A percentile compares a stretch with the other conserved stretches of the same genome.
phyloP scores from a whole-genome alignment of 2,888 invertebrate genomes.

The Heterodera filipjevi region DNA sequence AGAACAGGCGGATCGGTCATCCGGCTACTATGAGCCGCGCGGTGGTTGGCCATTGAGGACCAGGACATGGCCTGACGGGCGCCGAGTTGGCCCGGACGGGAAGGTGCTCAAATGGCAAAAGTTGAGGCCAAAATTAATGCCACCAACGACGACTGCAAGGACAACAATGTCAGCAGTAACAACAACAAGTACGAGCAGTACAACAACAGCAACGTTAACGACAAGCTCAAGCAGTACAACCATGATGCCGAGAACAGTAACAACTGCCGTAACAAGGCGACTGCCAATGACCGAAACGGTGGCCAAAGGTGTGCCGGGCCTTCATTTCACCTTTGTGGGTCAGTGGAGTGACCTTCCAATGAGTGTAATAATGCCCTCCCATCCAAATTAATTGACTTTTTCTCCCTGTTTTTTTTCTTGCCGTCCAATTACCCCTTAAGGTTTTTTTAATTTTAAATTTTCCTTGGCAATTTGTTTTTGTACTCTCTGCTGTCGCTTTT shows the following conservation, averaged over 20 bases:
- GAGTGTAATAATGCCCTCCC: not conserved
- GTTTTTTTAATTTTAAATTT: not conserved
- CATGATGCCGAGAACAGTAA: slow-evolving; percentile 1
- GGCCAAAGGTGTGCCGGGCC: slow-evolving; percentile 18
- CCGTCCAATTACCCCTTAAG: not conserved
- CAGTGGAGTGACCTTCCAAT: not conserved
- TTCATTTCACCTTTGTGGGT: slow-evolving; percentile 19
- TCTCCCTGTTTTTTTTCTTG: slow-evolving; percentile 1
- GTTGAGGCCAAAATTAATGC: slow-evolving; percentile 6
- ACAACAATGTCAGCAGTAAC: slow-evolving; percentile 30
- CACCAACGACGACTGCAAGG: not conserved
- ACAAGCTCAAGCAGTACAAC: slow-evolving; percentile 19
- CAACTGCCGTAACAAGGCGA: slow-evolving; percentile 19
- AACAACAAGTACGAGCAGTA: slow-evolving; percentile 37
- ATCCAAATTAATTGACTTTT: not conserved
- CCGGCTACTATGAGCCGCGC: slow-evolving; percentile 25
- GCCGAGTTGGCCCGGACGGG: slow-evolving; percentile 21
- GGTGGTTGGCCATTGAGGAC: slow-evolving; percentile 36
- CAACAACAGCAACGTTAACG: slow-evolving; percentile 35
- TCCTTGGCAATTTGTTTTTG: slow-evolving; percentile 14
- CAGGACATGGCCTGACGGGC: slow-evolving; percentile 24
- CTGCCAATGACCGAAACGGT: slow-evolving; percentile 1
- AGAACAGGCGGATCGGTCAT: not conserved
- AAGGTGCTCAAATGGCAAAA: slow-evolving; percentile 22
- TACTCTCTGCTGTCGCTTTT: slow-evolving; percentile 21